Evolutionary conservation across 2,888 invertebrate genomes (phyloP).

Genomic region (Subacronicta megacephala): DNA sequence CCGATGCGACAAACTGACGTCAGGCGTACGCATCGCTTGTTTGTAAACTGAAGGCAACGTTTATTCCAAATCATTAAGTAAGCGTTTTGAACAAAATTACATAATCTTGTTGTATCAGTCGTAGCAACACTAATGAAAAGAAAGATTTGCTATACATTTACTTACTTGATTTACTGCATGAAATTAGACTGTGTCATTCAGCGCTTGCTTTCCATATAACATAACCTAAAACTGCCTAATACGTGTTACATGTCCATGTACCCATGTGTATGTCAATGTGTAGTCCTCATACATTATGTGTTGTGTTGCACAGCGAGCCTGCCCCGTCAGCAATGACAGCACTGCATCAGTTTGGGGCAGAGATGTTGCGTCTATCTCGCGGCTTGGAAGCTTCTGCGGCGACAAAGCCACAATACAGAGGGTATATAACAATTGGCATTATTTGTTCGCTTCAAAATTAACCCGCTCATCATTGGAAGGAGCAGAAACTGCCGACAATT

Average conservation of each 20-base stretch:
- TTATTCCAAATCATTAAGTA: too few relatives aligned
- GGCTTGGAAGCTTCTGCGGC: constrained; percentile 93
- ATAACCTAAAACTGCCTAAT: constrained; percentile 35
- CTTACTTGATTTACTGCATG: constrained; percentile 7
- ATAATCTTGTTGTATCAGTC: too few relatives aligned
- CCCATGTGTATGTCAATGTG: constrained; percentile 68
- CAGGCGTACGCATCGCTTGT: neutral
- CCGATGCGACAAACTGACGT: neutral
- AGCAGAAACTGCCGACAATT: constrained; percentile 23
- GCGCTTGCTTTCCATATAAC: constrained; percentile 49
- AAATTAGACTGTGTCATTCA: constrained; percentile 18
- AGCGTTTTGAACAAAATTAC: too few relatives aligned
- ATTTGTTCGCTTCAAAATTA: constrained; percentile 72
- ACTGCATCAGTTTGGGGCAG: constrained; percentile 95
- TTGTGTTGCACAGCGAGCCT: constrained; percentile 91
- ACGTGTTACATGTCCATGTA: constrained; percentile 39
- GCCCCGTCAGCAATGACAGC: constrained; percentile 95
- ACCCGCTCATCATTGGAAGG: constrained; percentile 41
- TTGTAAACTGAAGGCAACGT: neutral
- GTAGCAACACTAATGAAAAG: too few relatives aligned
- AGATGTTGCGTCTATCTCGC: constrained; percentile 95
- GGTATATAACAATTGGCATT: constrained; percentile 83
- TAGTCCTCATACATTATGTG: constrained; percentile 79
- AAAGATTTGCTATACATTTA: too few relatives aligned
- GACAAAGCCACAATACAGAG: constrained; percentile 83